phyloP scores from a whole-genome alignment of 2,113 vertebrate genomes.

The Triplophysa dalaica region DNA sequence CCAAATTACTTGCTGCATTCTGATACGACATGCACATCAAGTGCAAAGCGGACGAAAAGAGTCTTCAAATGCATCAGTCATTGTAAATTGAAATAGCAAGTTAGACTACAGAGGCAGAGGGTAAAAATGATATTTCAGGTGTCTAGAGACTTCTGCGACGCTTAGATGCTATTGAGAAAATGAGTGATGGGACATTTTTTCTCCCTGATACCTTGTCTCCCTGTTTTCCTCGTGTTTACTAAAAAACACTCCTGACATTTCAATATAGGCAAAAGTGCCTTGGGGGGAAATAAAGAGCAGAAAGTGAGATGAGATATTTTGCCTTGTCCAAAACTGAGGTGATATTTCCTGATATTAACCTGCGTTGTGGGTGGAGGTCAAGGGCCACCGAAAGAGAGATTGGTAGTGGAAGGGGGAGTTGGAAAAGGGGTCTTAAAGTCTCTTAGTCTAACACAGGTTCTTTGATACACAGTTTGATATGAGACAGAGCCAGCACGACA shows the following conservation, averaged over 20 bases:
- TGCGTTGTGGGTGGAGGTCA: not conserved
- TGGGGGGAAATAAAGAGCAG: conserved; percentile 57
- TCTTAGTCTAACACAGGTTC: conserved; percentile 19
- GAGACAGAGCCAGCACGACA: conserved; percentile 53
- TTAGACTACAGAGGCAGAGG: not conserved
- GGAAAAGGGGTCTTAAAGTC: not conserved
- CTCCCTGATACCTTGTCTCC: conserved; percentile 65
- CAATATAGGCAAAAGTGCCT: conserved; percentile 66
- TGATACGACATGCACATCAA: conserved; percentile 15
- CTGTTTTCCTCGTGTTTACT: conserved; percentile 67
- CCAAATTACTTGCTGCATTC: conserved; percentile 10
- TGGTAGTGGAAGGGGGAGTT: not conserved
- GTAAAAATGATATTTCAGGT: conserved; percentile 33
- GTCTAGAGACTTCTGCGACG: conserved; percentile 22
- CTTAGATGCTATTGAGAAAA: conserved; percentile 19
- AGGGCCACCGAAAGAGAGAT: not conserved
- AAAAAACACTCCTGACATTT: conserved; percentile 66
- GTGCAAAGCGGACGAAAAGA: not conserved
- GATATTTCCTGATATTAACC: not conserved
- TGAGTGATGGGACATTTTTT: not conserved
- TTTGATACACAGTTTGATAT: conserved; percentile 39
- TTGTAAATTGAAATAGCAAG: conserved; percentile 40
- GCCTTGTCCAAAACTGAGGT: not conserved
- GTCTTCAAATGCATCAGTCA: conserved; percentile 3
- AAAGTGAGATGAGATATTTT: conserved; percentile 59